A percentile compares a stretch with the other conserved stretches of the same genome.
These are phyloP conservation scores for Acrocyrtus sp. DNA, from an alignment of 2,888 invertebrate species.

Conservation along the genomic window DNA sequence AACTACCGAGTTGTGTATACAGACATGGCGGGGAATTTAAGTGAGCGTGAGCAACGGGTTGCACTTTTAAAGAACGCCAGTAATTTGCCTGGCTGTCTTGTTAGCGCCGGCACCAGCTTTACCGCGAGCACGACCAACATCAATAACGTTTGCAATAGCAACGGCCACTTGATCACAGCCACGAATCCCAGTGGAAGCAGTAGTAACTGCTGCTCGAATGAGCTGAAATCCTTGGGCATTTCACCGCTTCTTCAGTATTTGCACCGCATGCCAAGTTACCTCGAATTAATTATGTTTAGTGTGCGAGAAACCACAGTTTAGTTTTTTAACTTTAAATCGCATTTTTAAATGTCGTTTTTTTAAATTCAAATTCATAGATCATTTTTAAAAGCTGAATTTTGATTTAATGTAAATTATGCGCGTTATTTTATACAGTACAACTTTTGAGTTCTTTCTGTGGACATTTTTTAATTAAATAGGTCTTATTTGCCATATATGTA, in stretches of 20 bases:
- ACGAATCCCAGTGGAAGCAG: conserved; percentile 1
- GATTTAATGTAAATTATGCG: too few species aligned
- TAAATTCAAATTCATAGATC: neutral
- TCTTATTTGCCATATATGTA: too few species aligned
- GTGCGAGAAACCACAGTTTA: conserved; percentile 62
- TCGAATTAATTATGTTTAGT: conserved; percentile 62
- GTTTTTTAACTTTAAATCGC: neutral
- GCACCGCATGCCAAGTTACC: conserved; percentile 62
- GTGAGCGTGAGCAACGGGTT: conserved; percentile 36
- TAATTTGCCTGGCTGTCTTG: conserved; percentile 41
- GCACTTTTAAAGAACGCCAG: conserved; percentile 45
- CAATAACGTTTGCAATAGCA: conserved; percentile 33
- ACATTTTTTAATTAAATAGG: too few species aligned
- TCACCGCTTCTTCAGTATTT: conserved; percentile 61
- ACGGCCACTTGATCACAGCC: conserved; percentile 26
- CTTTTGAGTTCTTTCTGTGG: too few species aligned
- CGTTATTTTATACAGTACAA: too few species aligned
- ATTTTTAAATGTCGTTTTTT: neutral
- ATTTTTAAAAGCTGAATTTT: neutral
- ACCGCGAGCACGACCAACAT: conserved; percentile 47
- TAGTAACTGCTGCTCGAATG: conserved; percentile 40
- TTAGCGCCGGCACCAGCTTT: conserved; percentile 42
- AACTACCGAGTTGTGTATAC: conserved; percentile 52
- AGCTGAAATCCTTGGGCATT: conserved; percentile 53
- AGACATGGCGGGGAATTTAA: conserved; percentile 25